Percentiles rank a stretch among this genome's conserved stretches.
These are phyloP conservation scores for Balanococcus diminutus DNA, from an alignment of 2,888 invertebrate genomes.

Conservation along the genomic window DNA sequence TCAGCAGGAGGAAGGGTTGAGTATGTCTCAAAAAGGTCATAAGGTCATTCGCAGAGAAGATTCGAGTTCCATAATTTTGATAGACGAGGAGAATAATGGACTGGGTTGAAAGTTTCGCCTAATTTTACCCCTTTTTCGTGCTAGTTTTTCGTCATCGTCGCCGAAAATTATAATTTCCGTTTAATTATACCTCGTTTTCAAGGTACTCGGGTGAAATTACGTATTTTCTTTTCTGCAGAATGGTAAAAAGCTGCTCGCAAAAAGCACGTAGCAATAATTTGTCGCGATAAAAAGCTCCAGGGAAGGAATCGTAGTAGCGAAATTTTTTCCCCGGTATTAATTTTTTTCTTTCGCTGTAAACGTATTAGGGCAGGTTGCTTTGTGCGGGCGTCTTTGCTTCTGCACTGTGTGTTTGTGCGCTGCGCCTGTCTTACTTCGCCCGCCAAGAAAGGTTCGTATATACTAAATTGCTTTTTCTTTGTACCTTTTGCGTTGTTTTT, in stretches of 20 bases:
- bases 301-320: neutral
- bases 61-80: too few species aligned
- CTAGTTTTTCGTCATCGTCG: too few species aligned
- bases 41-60: too few species aligned
- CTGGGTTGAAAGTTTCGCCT: too few species aligned
- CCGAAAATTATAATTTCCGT: too few species aligned
- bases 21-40: too few species aligned
- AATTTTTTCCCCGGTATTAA: neutral
- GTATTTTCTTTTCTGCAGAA: neutral
- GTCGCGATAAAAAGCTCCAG: constrained; percentile 9
- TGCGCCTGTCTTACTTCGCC: neutral
- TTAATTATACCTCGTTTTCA: neutral
- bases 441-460: neutral
- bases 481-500: neutral
- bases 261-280: neutral
- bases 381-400: neutral
- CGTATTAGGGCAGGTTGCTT: neutral
- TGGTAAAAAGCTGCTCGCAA: neutral
- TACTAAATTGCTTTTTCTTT: constrained; percentile 24
- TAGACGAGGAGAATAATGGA: too few species aligned
- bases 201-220: neutral
- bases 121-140: too few species aligned
- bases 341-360: neutral
- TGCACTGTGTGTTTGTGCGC: neutral
- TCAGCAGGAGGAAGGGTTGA: too few species aligned